phyloP scores from a whole-genome alignment of 2,888 invertebrate genomes.

The Laspeyria flexula region DNA sequence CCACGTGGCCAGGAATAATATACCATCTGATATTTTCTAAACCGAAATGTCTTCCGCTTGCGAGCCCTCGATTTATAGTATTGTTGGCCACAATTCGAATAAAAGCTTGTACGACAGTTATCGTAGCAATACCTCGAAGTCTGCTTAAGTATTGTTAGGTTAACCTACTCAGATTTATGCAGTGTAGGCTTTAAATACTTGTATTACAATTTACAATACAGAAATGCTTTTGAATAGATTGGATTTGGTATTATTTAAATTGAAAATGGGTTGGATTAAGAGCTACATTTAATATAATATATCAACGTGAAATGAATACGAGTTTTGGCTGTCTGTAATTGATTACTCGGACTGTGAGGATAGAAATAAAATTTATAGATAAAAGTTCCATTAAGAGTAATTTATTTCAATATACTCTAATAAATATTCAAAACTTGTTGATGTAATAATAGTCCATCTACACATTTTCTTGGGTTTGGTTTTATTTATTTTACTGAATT shows the following conservation, averaged over 20 bases:
- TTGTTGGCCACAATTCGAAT: slow-evolving; percentile 63
- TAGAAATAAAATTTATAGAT: no score
- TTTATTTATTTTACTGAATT: no score
- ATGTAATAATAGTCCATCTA: no score
- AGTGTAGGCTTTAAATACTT: slow-evolving; percentile 57
- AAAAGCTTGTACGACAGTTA: slow-evolving; percentile 78
- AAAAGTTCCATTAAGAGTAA: no score
- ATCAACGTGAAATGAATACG: no score
- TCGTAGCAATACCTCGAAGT: slow-evolving; percentile 63
- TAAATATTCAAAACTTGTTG: no score
- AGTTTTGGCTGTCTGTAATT: no score
- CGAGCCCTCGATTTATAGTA: slow-evolving; percentile 74
- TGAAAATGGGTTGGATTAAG: slow-evolving; percentile 15
- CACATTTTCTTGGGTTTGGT: no score
- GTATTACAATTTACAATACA: slow-evolving; percentile 53
- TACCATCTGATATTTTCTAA: slow-evolving; percentile 76
- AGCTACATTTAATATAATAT: not conserved
- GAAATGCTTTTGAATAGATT: slow-evolving; percentile 43
- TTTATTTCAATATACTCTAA: no score
- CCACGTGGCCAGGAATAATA: slow-evolving; percentile 54
- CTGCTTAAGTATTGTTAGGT: slow-evolving; percentile 62
- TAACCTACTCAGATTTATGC: slow-evolving; percentile 62
- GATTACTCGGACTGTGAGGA: no score
- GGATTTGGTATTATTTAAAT: slow-evolving; percentile 36
- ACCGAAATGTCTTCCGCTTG: slow-evolving; percentile 72